Conservation (phyloP, 2,888 invertebrate genomes). For the Pseudococcus longispinus region DNA sequence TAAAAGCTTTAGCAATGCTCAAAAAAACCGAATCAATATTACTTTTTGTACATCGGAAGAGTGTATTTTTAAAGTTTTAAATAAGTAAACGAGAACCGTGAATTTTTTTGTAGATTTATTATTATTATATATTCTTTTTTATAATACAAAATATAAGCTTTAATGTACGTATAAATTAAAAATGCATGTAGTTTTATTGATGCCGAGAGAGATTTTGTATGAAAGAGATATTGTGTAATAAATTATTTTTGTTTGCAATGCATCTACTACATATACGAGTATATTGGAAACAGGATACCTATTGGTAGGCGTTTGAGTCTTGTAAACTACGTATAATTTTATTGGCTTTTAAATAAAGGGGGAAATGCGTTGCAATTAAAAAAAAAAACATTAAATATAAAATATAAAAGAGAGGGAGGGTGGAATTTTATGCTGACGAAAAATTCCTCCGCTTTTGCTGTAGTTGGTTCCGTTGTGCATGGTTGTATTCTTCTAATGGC, state of each 20-base stretch:
- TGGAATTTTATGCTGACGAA: constrained; percentile 55
- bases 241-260: constrained; percentile 20
- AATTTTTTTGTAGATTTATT: constrained; percentile 37
- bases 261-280: not conserved
- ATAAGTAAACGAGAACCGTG: constrained; percentile 25
- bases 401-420: constrained; percentile 55
- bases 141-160: constrained; percentile 47
- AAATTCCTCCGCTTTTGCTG: constrained; percentile 56
- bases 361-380: constrained; percentile 46
- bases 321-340: not conserved
- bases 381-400: constrained; percentile 46
- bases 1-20: constrained; percentile 55
- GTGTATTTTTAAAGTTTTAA: constrained; percentile 28
- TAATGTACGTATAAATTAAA: constrained; percentile 30
- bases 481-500: constrained; percentile 53
- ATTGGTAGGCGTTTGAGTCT: not conserved
- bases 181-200: constrained; percentile 37
- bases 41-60: constrained; percentile 27
- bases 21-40: constrained; percentile 51
- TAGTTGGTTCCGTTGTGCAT: constrained; percentile 44
- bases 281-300: not conserved
- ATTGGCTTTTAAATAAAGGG: not conserved
- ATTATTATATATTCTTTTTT: not conserved
- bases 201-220: constrained; percentile 7
- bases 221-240: not conserved